Percentiles rank a stretch among this genome's conserved stretches.
phyloP scores from a whole-genome alignment of 30 jellyfish, hydroid and myxozoan species.

The Aurelia aurita region DNA sequence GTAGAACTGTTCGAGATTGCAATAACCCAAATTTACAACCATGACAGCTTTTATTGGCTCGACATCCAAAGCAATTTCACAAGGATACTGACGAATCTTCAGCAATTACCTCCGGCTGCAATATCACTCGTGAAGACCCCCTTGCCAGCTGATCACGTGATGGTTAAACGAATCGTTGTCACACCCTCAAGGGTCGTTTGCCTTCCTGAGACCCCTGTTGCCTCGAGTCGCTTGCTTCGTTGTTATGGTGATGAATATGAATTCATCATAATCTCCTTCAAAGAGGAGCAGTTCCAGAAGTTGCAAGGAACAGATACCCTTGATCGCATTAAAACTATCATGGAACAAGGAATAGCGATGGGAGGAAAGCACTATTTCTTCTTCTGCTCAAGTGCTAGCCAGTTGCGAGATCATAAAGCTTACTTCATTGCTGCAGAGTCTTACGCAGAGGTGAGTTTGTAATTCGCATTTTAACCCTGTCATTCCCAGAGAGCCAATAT shows the following conservation, averaged over 20 bases:
- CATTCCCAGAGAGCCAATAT: too few species aligned
- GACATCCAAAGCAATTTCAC: constrained; percentile 28
- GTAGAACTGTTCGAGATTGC: constrained; percentile 43
- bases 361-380: constrained; percentile 33
- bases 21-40: constrained; percentile 2
- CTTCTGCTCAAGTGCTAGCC: constrained; percentile 84
- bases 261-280: constrained; percentile 59
- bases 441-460: constrained; percentile 37
- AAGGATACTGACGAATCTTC: not conserved
- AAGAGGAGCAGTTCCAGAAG: constrained; percentile 73
- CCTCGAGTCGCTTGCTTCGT: constrained; percentile 76
- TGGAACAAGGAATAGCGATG: constrained; percentile 53
- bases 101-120: constrained; percentile 24
- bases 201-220: constrained; percentile 82
- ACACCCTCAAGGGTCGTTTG: constrained; percentile 73
- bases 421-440: constrained; percentile 68
- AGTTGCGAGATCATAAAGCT: constrained; percentile 81
- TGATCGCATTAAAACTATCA: not conserved
- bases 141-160: constrained; percentile 51
- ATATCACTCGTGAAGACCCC: constrained; percentile 29
- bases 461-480: too few species aligned
- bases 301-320: constrained; percentile 31
- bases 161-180: constrained; percentile 62
- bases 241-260: constrained; percentile 32
- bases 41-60: constrained; percentile 19